Evolutionary conservation across 1,140 invertebrate species (phyloP).

Genomic region (Neodiprion fabricii): DNA sequence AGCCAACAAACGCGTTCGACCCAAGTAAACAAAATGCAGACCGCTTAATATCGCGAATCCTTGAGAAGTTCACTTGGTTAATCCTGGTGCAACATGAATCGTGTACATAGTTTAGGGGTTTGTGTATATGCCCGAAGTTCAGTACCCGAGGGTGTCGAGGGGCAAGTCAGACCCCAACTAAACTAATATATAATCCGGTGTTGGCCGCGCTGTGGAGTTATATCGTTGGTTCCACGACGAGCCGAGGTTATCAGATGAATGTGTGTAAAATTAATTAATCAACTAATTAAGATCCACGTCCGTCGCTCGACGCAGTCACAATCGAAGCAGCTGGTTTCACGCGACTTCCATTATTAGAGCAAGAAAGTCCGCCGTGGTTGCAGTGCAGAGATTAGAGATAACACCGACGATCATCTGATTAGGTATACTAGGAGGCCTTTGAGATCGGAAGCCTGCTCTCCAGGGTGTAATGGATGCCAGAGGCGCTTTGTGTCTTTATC

Average conservation of each 20-base stretch:
- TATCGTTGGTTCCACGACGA: constrained; percentile 25
- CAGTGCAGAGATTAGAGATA: background rate
- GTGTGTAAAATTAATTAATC: constrained; percentile 50
- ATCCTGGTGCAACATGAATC: constrained; percentile 35
- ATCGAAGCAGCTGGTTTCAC: background rate
- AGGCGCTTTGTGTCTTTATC: no score
- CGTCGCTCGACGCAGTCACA: background rate
- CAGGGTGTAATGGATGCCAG: no score
- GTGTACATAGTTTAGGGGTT: constrained; percentile 21
- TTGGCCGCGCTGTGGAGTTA: constrained; percentile 41
- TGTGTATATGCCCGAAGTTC: background rate
- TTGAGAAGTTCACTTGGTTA: constrained; percentile 20
- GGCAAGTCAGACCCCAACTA: constrained; percentile 45
- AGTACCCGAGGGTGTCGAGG: constrained; percentile 14
- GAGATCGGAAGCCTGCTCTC: no score
- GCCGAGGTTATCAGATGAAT: constrained; percentile 50
- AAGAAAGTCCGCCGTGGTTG: background rate
- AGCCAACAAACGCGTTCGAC: no score
- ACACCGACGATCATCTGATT: constrained; percentile 20
- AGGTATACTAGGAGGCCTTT: no score
- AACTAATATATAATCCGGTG: constrained; percentile 47
- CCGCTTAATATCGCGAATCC: background rate
- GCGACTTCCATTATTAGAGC: background rate
- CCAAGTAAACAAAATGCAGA: background rate
- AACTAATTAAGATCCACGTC: constrained; percentile 47